A percentile compares a stretch with the other conserved stretches of the same genome.
Conservation (phyloP, 2,888 invertebrate genomes). For the Blomia tropicalis region DNA sequence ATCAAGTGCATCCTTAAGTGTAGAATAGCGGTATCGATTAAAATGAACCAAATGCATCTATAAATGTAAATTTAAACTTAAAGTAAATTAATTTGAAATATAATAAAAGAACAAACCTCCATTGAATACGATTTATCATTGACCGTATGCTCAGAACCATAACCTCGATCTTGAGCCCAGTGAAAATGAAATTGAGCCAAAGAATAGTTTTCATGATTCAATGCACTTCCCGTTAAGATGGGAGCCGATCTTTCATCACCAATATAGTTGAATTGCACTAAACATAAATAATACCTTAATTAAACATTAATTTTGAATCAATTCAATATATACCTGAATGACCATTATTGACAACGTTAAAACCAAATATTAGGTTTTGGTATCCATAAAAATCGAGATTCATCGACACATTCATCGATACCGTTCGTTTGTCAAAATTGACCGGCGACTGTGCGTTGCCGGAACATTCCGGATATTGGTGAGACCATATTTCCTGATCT, state of each 20-base stretch:
- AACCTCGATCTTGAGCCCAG: constrained; percentile 5
- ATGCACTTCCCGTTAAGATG: constrained; percentile 12
- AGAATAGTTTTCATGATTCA: constrained; percentile 1
- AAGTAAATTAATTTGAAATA: background rate
- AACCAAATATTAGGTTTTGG: background rate
- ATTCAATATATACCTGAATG: background rate
- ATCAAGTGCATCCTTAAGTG: background rate
- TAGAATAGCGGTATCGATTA: background rate
- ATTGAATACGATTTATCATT: constrained; percentile 5
- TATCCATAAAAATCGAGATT: constrained; percentile 6
- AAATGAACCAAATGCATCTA: constrained; percentile 5
- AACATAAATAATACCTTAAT: background rate
- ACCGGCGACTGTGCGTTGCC: constrained; percentile 21
- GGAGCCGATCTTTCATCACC: background rate
- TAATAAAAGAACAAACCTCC: constrained; percentile 3
- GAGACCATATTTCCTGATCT: background rate
- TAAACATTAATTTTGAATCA: background rate
- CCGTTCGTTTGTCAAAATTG: background rate
- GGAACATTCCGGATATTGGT: background rate
- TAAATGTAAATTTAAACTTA: background rate
- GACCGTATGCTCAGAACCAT: constrained; percentile 19
- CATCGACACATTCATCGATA: background rate
- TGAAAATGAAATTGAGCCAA: constrained; percentile 23
- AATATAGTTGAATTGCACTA: background rate
- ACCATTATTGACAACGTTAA: constrained; percentile 15